Conservation (phyloP, 2,888 invertebrate species). For the Parochlus steinenii region DNA sequence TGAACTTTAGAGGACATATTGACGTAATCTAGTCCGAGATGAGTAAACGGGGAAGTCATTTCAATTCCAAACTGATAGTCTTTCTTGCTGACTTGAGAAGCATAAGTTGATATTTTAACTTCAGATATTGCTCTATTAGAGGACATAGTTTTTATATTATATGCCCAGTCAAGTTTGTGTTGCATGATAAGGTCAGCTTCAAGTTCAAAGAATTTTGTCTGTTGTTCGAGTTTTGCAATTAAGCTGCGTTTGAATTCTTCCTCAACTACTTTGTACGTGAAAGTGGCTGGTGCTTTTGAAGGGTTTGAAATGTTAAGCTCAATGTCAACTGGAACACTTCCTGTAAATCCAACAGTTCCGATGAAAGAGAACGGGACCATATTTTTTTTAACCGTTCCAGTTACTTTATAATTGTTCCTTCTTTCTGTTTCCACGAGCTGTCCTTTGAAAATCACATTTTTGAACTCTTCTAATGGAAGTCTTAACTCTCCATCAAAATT, state of each 20-base stretch:
- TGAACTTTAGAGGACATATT: slow-evolving; percentile 21
- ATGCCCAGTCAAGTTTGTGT: slow-evolving; percentile 8
- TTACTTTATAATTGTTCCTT: slow-evolving; percentile 23
- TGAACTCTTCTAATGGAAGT: slow-evolving; percentile 23
- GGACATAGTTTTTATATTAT: slow-evolving; percentile 8
- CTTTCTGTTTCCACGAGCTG: slow-evolving; percentile 17
- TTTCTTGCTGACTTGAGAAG: slow-evolving; percentile 1
- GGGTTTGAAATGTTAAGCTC: slow-evolving; percentile 22
- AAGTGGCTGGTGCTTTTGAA: slow-evolving; percentile 16
- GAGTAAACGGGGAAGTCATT: slow-evolving; percentile 26
- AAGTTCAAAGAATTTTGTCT: slow-evolving; percentile 2
- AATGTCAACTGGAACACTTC: slow-evolving; percentile 28
- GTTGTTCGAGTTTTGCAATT: not conserved
- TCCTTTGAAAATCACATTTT: slow-evolving; percentile 28
- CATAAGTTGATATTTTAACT: slow-evolving; percentile 3
- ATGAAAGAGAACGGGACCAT: slow-evolving; percentile 28
- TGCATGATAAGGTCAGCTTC: slow-evolving; percentile 10
- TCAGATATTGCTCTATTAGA: slow-evolving; percentile 3
- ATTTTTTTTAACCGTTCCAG: slow-evolving; percentile 30
- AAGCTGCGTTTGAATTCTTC: slow-evolving; percentile 7
- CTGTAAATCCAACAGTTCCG: slow-evolving; percentile 28
- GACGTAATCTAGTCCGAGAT: slow-evolving; percentile 25
- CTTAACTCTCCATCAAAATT: slow-evolving; percentile 20
- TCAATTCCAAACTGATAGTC: slow-evolving; percentile 16
- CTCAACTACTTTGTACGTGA: slow-evolving; percentile 1